These are phyloP conservation scores for Schizotus pectinicornis DNA, from an alignment of 2,888 invertebrate genomes.

Conservation along the genomic window DNA sequence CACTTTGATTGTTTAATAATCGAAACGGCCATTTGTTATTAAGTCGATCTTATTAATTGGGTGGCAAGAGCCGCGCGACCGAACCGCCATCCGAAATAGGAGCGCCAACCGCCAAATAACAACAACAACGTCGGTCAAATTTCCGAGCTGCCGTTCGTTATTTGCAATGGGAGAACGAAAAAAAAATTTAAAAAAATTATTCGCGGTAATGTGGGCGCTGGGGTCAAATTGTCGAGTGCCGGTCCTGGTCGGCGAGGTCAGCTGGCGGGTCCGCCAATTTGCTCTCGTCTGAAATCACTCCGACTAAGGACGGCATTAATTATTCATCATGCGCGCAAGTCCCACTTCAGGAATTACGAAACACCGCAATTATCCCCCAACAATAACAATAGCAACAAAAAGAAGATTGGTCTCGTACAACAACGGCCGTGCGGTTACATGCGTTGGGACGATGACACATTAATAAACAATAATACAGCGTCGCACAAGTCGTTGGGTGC, in stretches of 20 bases:
- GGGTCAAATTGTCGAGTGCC: no score
- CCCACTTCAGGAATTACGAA: conserved; percentile 29
- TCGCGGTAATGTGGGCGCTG: no score
- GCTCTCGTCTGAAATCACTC: conserved; percentile 21
- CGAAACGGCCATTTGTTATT: no score
- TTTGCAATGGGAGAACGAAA: no score
- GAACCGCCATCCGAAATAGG: no score
- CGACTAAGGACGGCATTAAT: conserved; percentile 18
- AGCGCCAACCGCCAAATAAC: background rate
- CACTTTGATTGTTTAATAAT: no score
- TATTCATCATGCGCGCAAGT: conserved; percentile 25
- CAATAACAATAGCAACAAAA: conserved; percentile 24
- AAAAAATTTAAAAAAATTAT: background rate
- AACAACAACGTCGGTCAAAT: background rate
- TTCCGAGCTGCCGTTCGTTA: background rate
- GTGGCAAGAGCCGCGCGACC: no score
- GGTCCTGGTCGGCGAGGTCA: background rate
- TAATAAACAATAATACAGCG: conserved; percentile 27
- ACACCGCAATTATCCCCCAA: conserved; percentile 26
- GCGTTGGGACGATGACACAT: conserved; percentile 27
- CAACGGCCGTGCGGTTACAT: conserved; percentile 22
- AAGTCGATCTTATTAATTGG: no score
- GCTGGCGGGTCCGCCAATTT: conserved; percentile 4
- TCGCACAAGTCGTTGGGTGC: conserved; percentile 23
- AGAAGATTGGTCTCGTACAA: conserved; percentile 24